Evolutionary conservation across 2,888 invertebrate species (phyloP).

Genomic region (Timema cristinae): DNA sequence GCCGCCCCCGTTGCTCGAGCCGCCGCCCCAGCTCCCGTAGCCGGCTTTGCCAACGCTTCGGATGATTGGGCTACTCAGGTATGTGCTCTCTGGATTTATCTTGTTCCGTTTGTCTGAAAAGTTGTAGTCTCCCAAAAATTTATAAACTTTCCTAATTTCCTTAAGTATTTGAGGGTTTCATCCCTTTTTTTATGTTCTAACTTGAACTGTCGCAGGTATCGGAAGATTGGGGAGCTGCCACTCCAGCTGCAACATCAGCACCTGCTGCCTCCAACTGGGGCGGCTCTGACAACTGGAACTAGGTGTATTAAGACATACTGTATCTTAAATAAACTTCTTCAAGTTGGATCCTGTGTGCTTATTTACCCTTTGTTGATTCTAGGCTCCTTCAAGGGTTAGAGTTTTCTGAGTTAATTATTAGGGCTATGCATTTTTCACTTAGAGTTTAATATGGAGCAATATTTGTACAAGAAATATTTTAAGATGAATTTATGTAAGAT

Average conservation of each 20-base stretch:
- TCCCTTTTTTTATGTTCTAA: not conserved
- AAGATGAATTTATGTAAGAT: no score
- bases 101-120: not conserved
- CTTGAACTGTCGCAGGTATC: not conserved
- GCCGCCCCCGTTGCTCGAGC: conserved; percentile 42
- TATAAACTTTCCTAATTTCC: not conserved
- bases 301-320: no score
- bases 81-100: not conserved
- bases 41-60: conserved; percentile 35
- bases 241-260: conserved; percentile 43
- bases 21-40: conserved; percentile 36
- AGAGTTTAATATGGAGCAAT: no score
- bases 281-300: conserved; percentile 43
- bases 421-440: no score
- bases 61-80: conserved; percentile 47
- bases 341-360: no score
- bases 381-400: no score
- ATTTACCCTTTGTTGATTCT: no score
- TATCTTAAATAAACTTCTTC: no score
- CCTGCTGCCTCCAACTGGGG: conserved; percentile 54
- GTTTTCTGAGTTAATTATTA: no score
- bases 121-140: not conserved
- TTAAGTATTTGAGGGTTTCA: not conserved
- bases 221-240: conserved; percentile 54
- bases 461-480: no score